Evolutionary conservation across 2,797 vertebrate species (phyloP).

Genomic region (Sphaeramia orbicularis): DNA sequence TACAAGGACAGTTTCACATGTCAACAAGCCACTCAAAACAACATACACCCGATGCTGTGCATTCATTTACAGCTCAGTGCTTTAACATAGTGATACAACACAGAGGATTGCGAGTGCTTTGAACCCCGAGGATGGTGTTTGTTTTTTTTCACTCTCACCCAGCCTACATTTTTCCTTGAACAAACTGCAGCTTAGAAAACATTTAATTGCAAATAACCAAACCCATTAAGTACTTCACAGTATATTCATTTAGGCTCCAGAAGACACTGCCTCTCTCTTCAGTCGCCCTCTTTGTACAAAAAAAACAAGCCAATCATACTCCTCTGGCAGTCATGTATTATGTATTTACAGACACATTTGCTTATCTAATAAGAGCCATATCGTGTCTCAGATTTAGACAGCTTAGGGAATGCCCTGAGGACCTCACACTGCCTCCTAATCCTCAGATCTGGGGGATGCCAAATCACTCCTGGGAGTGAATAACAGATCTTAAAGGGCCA

Average conservation of each 20-base stretch:
- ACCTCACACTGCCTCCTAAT: constrained; percentile 49
- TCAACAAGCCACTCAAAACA: constrained; percentile 64
- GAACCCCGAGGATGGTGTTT: constrained; percentile 57
- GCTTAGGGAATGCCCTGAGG: constrained; percentile 59
- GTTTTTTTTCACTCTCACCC: constrained; percentile 51
- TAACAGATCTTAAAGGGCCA: constrained; percentile 45
- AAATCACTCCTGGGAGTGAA: constrained; percentile 55
- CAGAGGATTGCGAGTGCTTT: constrained; percentile 59
- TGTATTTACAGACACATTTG: constrained; percentile 72
- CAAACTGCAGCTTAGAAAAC: constrained; percentile 40
- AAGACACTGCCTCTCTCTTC: constrained; percentile 30
- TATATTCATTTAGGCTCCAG: constrained; percentile 39
- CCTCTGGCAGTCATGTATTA: constrained; percentile 60
- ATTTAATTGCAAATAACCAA: constrained; percentile 65
- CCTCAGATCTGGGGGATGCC: constrained; percentile 64
- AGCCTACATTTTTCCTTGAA: constrained; percentile 54
- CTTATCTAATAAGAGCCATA: constrained; percentile 78
- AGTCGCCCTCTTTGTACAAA: constrained; percentile 35
- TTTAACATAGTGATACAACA: constrained; percentile 53
- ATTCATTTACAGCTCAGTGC: constrained; percentile 59
- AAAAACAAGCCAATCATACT: constrained; percentile 60
- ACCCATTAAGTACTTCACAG: constrained; percentile 50
- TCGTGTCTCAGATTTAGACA: constrained; percentile 69
- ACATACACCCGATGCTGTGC: constrained; percentile 51
- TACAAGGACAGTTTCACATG: constrained; percentile 57